Evolutionary conservation across 2,888 invertebrate genomes (phyloP).

Genomic region (Gnatocerus cornutus): DNA sequence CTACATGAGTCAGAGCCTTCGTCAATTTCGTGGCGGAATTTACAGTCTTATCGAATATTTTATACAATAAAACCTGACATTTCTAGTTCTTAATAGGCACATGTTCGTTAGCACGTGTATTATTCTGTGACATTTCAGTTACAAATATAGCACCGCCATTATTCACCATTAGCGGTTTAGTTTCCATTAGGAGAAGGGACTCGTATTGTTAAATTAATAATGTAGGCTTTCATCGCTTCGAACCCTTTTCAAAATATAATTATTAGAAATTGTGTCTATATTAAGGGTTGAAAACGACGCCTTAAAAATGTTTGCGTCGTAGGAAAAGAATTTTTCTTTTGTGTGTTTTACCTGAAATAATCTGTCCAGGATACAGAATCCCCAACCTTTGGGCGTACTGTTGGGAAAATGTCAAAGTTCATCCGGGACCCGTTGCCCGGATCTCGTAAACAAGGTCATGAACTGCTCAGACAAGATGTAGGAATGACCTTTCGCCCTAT

Average conservation of each 20-base stretch:
- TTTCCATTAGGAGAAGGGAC: slow-evolving; percentile 1
- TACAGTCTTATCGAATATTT: no score
- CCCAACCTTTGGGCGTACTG: slow-evolving; percentile 15
- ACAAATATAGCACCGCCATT: background rate
- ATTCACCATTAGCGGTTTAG: background rate
- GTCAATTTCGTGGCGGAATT: no score
- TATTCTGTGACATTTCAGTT: background rate
- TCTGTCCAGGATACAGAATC: slow-evolving; percentile 16
- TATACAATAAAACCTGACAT: background rate
- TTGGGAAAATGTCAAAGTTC: slow-evolving; percentile 53
- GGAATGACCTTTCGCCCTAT: slow-evolving; percentile 44
- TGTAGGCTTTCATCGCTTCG: slow-evolving; percentile 2
- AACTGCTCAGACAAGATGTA: slow-evolving; percentile 40
- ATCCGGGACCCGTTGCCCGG: slow-evolving; percentile 47
- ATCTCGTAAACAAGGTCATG: slow-evolving; percentile 54
- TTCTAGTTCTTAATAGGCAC: background rate
- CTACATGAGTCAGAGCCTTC: no score
- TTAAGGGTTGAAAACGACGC: slow-evolving; percentile 10
- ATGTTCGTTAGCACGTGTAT: background rate
- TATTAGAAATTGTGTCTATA: slow-evolving; percentile 13
- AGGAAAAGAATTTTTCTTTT: background rate
- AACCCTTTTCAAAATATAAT: background rate
- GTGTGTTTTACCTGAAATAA: slow-evolving; percentile 10
- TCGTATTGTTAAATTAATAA: slow-evolving; percentile 16
- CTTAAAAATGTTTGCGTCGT: background rate